Percentiles rank a stretch among this genome's conserved stretches.
Evolutionary conservation across 2,797 vertebrate species (phyloP).

Genomic region (Cheirogaleus major): DNA sequence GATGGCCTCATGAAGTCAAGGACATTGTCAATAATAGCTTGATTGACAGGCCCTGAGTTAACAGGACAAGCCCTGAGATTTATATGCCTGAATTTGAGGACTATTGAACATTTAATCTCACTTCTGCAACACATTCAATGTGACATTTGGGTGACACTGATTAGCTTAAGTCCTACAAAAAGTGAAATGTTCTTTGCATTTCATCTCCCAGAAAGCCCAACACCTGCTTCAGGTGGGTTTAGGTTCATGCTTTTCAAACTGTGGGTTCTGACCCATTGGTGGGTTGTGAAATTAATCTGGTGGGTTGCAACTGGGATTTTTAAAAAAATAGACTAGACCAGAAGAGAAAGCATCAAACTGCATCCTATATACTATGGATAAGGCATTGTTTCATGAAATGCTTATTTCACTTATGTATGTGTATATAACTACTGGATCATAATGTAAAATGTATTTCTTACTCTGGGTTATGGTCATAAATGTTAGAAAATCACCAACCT

Average conservation of each 20-base stretch:
- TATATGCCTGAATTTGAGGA: background rate
- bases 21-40: background rate
- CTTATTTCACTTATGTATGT: background rate
- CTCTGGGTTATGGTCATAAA: background rate
- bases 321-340: background rate
- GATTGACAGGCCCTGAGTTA: background rate
- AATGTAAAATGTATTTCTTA: background rate
- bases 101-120: background rate
- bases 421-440: background rate
- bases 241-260: background rate
- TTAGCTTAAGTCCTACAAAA: background rate
- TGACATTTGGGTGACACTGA: background rate
- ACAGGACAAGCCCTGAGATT: background rate
- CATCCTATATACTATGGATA: background rate
- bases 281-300: background rate
- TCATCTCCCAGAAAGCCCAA: background rate
- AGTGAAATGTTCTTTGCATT: background rate
- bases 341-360: background rate
- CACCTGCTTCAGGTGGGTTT: background rate
- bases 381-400: background rate
- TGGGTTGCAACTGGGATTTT: background rate
- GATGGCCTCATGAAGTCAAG: background rate
- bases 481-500: background rate
- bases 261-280: background rate
- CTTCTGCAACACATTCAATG: background rate